A percentile compares a stretch with the other conserved stretches of the same genome.
Conservation (phyloP, 35 echinoderm and acorn worm genomes). For the Chiridota heheva region DNA sequence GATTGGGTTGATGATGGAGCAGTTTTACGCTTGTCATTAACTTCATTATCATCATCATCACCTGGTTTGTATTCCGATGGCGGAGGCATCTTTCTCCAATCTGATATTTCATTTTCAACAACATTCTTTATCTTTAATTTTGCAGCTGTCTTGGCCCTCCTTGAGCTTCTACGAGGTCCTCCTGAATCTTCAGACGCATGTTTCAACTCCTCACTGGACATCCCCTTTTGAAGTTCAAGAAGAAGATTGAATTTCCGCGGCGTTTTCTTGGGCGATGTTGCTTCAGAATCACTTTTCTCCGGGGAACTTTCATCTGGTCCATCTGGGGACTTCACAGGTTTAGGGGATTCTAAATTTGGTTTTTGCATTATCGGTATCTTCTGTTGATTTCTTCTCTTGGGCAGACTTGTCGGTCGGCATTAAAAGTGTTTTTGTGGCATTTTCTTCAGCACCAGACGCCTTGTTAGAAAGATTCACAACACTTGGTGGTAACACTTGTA, state of each 20-base stretch:
- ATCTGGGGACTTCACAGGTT: neutral
- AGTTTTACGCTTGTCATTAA: neutral
- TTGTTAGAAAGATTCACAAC: too few relatives aligned
- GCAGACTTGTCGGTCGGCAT: neutral
- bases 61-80: slow-evolving; percentile 10
- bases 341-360: neutral
- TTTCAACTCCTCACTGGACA: slow-evolving; percentile 10
- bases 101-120: slow-evolving; percentile 33
- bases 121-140: slow-evolving; percentile 43
- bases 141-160: slow-evolving; percentile 35
- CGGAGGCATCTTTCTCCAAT: slow-evolving; percentile 11
- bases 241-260: neutral
- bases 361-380: slow-evolving; percentile 13
- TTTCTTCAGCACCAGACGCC: neutral
- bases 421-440: neutral
- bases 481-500: too few relatives aligned
- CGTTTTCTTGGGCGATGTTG: neutral
- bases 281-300: neutral
- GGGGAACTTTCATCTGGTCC: neutral
- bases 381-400: neutral
- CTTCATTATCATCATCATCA: slow-evolving; percentile 28
- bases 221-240: neutral
- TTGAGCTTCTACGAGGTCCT: slow-evolving; percentile 15
- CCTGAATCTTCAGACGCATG: neutral
- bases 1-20: neutral